Conservation (phyloP, 2,888 invertebrate genomes). For the Euzetes globulus region DNA sequence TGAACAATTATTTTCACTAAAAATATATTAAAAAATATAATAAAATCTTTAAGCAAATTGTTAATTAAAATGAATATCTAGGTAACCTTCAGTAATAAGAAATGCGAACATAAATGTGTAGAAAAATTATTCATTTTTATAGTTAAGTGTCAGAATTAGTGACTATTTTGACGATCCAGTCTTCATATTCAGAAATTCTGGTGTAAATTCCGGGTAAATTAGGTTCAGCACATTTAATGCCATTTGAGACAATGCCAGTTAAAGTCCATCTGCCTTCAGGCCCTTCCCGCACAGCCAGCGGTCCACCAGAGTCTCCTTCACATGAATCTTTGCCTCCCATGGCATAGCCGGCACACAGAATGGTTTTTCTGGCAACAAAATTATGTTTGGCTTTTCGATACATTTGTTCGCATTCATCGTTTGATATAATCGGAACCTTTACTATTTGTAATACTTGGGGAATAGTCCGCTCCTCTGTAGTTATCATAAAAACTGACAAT, state of each 20-base stretch:
- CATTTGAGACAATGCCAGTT: constrained; percentile 84
- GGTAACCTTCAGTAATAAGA: no score
- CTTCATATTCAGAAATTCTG: constrained; percentile 81
- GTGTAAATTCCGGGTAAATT: constrained; percentile 85
- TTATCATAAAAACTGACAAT: no score
- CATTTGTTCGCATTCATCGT: constrained; percentile 84
- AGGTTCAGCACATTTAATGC: constrained; percentile 72
- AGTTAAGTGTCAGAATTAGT: not conserved
- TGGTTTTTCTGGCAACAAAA: constrained; percentile 73
- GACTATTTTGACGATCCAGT: constrained; percentile 62
- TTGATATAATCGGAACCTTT: constrained; percentile 79
- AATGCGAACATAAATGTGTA: no score
- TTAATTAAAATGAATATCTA: no score
- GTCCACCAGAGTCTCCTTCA: constrained; percentile 90
- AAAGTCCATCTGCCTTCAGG: constrained; percentile 76
- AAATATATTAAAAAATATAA: no score
- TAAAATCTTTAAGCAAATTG: no score
- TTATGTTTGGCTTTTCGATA: constrained; percentile 79
- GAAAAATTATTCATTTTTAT: not conserved
- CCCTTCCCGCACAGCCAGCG: constrained; percentile 65
- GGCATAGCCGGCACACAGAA: constrained; percentile 84
- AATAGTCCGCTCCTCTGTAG: constrained; percentile 10
- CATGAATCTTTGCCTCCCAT: constrained; percentile 87
- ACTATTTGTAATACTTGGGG: constrained; percentile 64
- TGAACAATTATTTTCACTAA: no score